Percentiles rank a stretch among this genome's conserved stretches.
These are phyloP conservation scores for Beroe ovata DNA, from an alignment of 37 sponge, comb jelly and placozoan genomes.

Conservation along the genomic window DNA sequence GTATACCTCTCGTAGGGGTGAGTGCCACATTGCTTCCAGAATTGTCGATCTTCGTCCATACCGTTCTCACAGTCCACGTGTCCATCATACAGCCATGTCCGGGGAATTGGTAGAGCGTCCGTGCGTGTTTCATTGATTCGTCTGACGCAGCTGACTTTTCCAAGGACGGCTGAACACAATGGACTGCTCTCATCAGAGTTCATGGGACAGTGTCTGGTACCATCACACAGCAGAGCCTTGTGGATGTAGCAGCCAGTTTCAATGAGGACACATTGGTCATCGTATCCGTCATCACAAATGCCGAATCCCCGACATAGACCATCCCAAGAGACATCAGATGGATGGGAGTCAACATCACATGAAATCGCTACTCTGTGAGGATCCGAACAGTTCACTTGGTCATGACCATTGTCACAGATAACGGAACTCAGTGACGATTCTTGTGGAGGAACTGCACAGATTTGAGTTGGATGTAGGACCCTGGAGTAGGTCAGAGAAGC, in stretches of 20 bases:
- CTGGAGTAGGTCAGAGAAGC: no score
- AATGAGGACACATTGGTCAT: not conserved
- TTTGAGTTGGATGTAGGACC: no score
- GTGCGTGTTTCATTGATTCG: not conserved
- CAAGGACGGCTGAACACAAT: not conserved
- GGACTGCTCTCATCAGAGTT: not conserved
- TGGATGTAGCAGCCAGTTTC: constrained; percentile 1
- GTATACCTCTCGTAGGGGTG: not conserved
- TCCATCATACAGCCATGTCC: not conserved
- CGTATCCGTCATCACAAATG: constrained; percentile 13
- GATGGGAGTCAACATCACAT: not conserved
- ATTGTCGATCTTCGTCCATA: not conserved
- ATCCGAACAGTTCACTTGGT: constrained; percentile 20
- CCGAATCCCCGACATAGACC: not conserved
- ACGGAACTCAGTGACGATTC: no score
- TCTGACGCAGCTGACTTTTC: not conserved
- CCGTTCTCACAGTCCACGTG: not conserved
- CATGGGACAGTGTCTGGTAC: not conserved
- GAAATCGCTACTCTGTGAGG: not conserved
- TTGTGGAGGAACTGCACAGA: no score
- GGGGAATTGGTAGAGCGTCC: not conserved
- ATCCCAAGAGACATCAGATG: not conserved
- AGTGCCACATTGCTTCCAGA: not conserved
- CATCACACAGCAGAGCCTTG: constrained; percentile 9
- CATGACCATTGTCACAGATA: not conserved